These are phyloP conservation scores for Lampropteryx suffumata DNA, from an alignment of 2,888 invertebrate species.

Conservation along the genomic window DNA sequence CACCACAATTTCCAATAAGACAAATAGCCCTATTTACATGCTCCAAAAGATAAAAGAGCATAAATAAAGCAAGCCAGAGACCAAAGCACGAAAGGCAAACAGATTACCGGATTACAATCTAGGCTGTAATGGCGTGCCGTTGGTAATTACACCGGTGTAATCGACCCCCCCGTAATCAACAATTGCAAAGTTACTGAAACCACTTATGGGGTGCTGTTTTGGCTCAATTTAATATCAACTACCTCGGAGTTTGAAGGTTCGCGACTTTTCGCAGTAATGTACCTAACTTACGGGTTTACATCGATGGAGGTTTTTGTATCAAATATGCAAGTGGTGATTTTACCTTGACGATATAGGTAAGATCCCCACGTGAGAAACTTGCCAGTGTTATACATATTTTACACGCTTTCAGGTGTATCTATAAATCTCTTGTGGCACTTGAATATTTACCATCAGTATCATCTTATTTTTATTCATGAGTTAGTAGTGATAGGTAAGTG, in stretches of 20 bases:
- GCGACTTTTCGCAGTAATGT: not conserved
- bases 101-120: conserved; percentile 47
- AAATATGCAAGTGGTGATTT: too few species aligned
- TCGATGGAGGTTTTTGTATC: too few species aligned
- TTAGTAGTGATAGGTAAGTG: too few species aligned
- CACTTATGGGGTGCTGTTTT: conserved; percentile 54
- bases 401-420: too few species aligned
- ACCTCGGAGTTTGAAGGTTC: conserved; percentile 19
- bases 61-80: conserved; percentile 29
- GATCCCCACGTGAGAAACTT: too few species aligned
- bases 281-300: too few species aligned
- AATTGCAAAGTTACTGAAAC: conserved; percentile 55
- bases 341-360: too few species aligned
- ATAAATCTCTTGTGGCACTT: too few species aligned
- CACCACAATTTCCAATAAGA: conserved; percentile 37
- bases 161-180: conserved; percentile 49
- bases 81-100: conserved; percentile 41
- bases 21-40: conserved; percentile 35
- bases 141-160: conserved; percentile 40
- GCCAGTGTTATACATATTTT: too few species aligned
- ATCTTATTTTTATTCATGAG: too few species aligned
- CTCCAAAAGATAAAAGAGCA: conserved; percentile 34
- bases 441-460: too few species aligned
- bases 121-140: conserved; percentile 35
- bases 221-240: conserved; percentile 51